A percentile compares a stretch with the other conserved stretches of the same genome.
phyloP scores from a whole-genome alignment of 2,888 invertebrate genomes.

The Machimus atricapillus region DNA sequence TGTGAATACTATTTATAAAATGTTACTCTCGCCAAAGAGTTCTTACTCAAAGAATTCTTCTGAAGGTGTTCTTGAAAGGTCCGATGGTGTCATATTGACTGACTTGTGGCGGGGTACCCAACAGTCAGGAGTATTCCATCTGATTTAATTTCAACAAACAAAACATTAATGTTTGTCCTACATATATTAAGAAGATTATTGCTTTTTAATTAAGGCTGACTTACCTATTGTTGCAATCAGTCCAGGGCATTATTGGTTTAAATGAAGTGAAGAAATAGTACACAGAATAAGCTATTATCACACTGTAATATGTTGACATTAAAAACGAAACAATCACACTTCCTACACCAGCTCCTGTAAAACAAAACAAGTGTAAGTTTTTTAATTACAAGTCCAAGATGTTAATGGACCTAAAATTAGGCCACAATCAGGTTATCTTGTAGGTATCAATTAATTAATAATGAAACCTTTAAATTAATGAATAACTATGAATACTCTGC shows the following conservation, averaged over 20 bases:
- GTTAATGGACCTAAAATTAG: too few species aligned
- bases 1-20: neutral
- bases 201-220: neutral
- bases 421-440: too few species aligned
- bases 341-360: slow-evolving; percentile 89
- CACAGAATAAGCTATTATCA: slow-evolving; percentile 92
- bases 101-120: slow-evolving; percentile 73
- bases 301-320: slow-evolving; percentile 95
- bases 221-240: slow-evolving; percentile 78
- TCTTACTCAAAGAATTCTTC: slow-evolving; percentile 92
- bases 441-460: too few species aligned
- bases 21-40: neutral
- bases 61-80: slow-evolving; percentile 81
- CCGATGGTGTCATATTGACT: slow-evolving; percentile 71
- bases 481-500: too few species aligned
- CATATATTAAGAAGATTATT: neutral
- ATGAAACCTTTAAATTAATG: too few species aligned
- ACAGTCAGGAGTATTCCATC: slow-evolving; percentile 80
- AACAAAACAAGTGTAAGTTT: neutral
- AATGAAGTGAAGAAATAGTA: slow-evolving; percentile 93
- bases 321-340: slow-evolving; percentile 94
- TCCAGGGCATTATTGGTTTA: slow-evolving; percentile 88
- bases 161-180: neutral
- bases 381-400: too few species aligned
- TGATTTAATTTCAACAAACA: slow-evolving; percentile 39